Percentiles rank a stretch among this genome's conserved stretches.
Conservation (phyloP, 2,113 vertebrate genomes). For the Chunga burmeisteri region DNA sequence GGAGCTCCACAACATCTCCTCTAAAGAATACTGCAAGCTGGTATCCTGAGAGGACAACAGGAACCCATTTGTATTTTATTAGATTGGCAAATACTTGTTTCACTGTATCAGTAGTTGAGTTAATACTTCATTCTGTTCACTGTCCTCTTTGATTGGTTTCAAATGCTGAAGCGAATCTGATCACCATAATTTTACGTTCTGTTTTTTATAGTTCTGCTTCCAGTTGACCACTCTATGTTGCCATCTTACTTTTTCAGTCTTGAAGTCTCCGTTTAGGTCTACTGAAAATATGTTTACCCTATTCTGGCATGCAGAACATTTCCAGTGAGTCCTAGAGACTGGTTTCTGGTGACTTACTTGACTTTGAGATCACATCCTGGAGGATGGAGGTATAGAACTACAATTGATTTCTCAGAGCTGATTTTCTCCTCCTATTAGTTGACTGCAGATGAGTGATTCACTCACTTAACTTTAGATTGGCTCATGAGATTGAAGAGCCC, state of each 20-base stretch:
- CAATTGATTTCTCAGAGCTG: slow-evolving; percentile 48
- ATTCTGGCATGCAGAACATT: neutral
- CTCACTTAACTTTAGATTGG: slow-evolving; percentile 40
- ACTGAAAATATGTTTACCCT: neutral
- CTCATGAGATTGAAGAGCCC: slow-evolving; percentile 27
- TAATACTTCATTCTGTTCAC: neutral
- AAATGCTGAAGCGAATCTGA: neutral
- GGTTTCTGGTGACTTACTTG: neutral
- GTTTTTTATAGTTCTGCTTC: neutral
- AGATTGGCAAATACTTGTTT: neutral
- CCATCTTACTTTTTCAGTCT: neutral
- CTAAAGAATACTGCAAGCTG: neutral
- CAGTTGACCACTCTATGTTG: neutral
- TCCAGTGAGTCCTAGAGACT: neutral
- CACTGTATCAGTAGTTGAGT: neutral
- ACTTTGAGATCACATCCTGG: neutral
- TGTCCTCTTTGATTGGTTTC: neutral
- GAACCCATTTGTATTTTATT: neutral
- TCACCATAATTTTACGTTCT: neutral
- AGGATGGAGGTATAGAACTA: neutral
- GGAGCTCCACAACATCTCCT: neutral
- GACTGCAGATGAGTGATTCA: neutral
- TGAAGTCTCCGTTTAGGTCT: neutral
- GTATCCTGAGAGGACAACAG: neutral
- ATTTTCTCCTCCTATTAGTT: slow-evolving; percentile 47